Evolutionary conservation across 2,888 invertebrate species (phyloP), one percentile per base, ranked within the genome.

Genomic region (Antitype chi): DNA sequence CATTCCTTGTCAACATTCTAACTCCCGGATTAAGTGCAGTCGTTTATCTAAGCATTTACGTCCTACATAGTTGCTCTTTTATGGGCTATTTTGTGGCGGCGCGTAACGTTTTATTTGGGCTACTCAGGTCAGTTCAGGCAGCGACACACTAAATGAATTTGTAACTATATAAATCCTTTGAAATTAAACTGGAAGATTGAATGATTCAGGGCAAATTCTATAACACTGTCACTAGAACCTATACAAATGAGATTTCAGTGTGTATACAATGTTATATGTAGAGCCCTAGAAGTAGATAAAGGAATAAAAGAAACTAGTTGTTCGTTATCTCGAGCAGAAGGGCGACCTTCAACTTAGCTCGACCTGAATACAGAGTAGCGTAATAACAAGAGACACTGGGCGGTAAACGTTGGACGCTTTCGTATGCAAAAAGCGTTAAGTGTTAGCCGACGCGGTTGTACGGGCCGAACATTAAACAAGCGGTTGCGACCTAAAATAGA

Each of bases 391-490:
- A 94, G 95, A 95, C 94, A 95, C 92, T 93, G 91, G 91, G 91
- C 94, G 94, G 94, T 94, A 93, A 93, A 93, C 91, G 93, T 93
- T 91, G 92, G 94, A 92, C 93, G 93, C 92, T 96, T 96, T 95
- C 94, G 96, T 96, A 96, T 96, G 96, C 96, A 96, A 96, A 96
- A 96, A 95, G 96, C 96, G 96, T 96, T 94, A 96, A 95, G 95
- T 96, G 95, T 95, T 95, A 95, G 95, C 95, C 95, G 94, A 92
- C 94, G 95, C 95, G 95, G 95, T 95, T 94, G 95, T 96, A 96
- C 95, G 94, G 95, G 92, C 94, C 95, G 94, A 95, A 96, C 96
- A 96, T 96, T 96, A 96, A 96, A 96, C 96, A 96, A 95, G 95
- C 94, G 95, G 94, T 93, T 92, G 94, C 92, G 93, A 94, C 94